Percentiles rank a stretch among this genome's conserved stretches.
phyloP scores from a whole-genome alignment of 2,888 invertebrate species.

The Drosophila rubida region DNA sequence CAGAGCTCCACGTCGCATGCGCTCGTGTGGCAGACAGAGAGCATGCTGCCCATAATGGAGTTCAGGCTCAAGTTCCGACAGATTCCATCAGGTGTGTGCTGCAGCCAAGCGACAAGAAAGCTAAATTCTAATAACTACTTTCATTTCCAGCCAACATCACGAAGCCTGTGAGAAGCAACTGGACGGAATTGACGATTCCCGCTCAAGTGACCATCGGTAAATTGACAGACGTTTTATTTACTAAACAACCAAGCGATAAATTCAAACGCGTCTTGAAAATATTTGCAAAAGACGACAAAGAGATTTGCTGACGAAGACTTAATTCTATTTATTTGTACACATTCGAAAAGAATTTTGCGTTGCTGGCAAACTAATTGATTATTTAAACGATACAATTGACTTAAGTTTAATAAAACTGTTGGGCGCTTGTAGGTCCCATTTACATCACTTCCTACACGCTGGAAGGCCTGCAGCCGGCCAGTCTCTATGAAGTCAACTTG shows the following conservation, averaged over 20 bases:
- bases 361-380: too few species aligned
- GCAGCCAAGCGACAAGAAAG: too few species aligned
- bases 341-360: too few species aligned
- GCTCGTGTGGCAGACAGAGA: slow-evolving; percentile 94
- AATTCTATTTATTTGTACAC: neutral
- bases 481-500: slow-evolving; percentile 91
- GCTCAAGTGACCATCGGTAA: slow-evolving; percentile 82
- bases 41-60: slow-evolving; percentile 92
- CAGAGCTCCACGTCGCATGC: slow-evolving; percentile 87
- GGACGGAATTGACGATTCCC: slow-evolving; percentile 84
- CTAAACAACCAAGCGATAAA: too few species aligned
- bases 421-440: slow-evolving; percentile 88
- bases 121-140: neutral
- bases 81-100: slow-evolving; percentile 81
- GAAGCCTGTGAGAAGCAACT: slow-evolving; percentile 60
- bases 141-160: slow-evolving; percentile 44
- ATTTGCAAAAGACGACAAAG: neutral
- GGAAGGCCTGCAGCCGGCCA: slow-evolving; percentile 89
- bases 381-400: too few species aligned
- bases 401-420: too few species aligned
- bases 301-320: neutral
- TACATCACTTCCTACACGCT: slow-evolving; percentile 91
- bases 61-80: slow-evolving; percentile 86
- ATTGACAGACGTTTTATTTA: too few species aligned
- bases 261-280: neutral